phyloP scores from a whole-genome alignment of 2,888 invertebrate genomes.

The Drosophila pseudotakahashii region DNA sequence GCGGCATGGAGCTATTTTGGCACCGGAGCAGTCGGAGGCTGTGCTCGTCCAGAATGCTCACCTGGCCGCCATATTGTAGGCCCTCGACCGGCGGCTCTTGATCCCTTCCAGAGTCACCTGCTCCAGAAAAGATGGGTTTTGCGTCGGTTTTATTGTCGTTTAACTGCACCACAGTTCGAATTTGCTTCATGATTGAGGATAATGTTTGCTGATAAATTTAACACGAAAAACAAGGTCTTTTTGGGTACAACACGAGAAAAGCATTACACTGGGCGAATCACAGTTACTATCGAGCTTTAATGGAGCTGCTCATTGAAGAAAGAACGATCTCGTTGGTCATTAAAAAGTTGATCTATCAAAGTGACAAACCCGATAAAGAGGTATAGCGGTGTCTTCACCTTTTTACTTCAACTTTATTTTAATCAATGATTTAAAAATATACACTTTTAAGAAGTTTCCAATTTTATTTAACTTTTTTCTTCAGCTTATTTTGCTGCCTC shows the following conservation, averaged over 20 bases:
- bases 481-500: background rate
- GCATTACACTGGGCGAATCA: background rate
- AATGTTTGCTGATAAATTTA: no score
- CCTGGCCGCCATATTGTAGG: constrained; percentile 47
- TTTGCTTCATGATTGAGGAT: constrained; percentile 4
- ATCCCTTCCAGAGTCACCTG: background rate
- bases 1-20: constrained; percentile 27
- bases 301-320: background rate
- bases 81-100: no score
- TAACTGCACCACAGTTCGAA: constrained; percentile 15
- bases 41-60: constrained; percentile 44
- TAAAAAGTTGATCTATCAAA: no score
- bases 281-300: constrained; percentile 10
- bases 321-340: background rate
- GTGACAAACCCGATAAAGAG: no score
- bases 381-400: no score
- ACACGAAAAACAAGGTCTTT: background rate
- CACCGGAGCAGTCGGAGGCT: constrained; percentile 42
- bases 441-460: background rate
- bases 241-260: background rate
- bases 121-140: background rate
- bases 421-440: no score
- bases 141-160: background rate
- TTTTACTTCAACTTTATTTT: no score
- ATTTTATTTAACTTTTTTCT: background rate